Conservation (phyloP, 2,888 invertebrate species). For the Drosophila falleni region DNA sequence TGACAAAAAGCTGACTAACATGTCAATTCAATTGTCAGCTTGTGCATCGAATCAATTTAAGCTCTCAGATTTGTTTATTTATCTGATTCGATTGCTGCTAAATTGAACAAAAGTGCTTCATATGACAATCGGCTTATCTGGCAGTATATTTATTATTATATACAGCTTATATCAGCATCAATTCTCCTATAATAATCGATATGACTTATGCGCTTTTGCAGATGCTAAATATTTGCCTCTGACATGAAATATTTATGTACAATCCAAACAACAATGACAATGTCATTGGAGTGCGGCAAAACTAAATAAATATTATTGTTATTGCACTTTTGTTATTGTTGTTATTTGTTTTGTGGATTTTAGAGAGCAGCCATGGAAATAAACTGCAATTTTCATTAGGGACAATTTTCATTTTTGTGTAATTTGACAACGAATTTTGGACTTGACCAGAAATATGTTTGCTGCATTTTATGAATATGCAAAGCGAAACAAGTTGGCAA, state of each 20-base stretch:
- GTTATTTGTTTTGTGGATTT: conserved; percentile 12
- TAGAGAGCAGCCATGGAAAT: conserved; percentile 7
- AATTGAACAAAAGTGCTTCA: conserved; percentile 19
- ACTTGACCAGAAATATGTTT: conserved; percentile 36
- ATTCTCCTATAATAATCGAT: conserved; percentile 39
- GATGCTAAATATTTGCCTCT: conserved; percentile 32
- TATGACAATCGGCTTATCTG: conserved; percentile 46
- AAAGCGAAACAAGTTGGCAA: conserved; percentile 52
- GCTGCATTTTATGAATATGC: conserved; percentile 58
- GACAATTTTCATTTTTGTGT: conserved; percentile 39
- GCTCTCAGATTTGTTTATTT: conserved; percentile 7
- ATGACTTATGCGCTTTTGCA: conserved; percentile 43
- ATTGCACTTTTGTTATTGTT: conserved; percentile 14
- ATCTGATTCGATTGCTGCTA: conserved; percentile 17
- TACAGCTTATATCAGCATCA: conserved; percentile 29
- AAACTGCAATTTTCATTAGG: conserved; percentile 54
- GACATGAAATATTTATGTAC: conserved; percentile 47
- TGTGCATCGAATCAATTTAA: background rate
- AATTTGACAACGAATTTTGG: conserved; percentile 45
- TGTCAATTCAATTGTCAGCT: conserved; percentile 1
- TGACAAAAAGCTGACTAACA: conserved; percentile 7
- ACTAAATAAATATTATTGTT: conserved; percentile 44
- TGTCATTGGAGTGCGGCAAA: conserved; percentile 29
- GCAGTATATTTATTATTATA: conserved; percentile 10
- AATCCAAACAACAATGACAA: conserved; percentile 27